Evolutionary conservation across 2,888 invertebrate genomes (phyloP), one percentile per base, ranked within the genome.

Genomic region (Lithophane leautieri): DNA sequence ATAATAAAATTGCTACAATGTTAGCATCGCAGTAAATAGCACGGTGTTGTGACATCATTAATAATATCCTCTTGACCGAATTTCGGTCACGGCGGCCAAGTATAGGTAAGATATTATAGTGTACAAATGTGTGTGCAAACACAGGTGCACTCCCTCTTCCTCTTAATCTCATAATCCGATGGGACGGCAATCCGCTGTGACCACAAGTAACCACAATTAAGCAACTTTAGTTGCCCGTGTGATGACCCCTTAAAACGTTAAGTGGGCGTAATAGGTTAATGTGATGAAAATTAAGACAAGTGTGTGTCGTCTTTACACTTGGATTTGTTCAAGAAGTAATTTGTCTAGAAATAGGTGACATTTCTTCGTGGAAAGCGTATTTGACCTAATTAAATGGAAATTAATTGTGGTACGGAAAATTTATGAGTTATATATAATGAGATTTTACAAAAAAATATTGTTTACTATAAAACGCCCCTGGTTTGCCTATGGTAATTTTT

Each of bases 221-320:
- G 19, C 40, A 40, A 11, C 1, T 40, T 42, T 16, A 25, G 67
- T 67, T 25, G 52, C 67, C 52, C 52, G 67, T 61, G 9, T 76
- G 14, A 16, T 1, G 19, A 2, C n/a, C 4, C 9, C 19, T 25
- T 62, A n/a, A 52, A 19, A 44, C 25, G 16, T 16, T 52, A 47
- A 65, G 54, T 16, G 42, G 22, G 66, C n/a, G 56, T 52, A 79
- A 44, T 44, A 44, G 44, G 69, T 14, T 73, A 61, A 79, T 65
- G 14, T 65, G 22, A 69, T 65, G 28, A 70, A 70, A 70, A 69
- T 74, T 4, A 50, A 56, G 54, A 44, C 54, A 47, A 76, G 40
- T 54, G 28, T 1, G 50, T 70, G n/a, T 42, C 47, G 42, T 50
- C 16, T 54, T 50, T 34, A 42, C 16, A 11, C 8, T 42, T 14